Evolutionary conservation across 1,140 invertebrate genomes (phyloP).

Genomic region (Drosophila bocqueti): DNA sequence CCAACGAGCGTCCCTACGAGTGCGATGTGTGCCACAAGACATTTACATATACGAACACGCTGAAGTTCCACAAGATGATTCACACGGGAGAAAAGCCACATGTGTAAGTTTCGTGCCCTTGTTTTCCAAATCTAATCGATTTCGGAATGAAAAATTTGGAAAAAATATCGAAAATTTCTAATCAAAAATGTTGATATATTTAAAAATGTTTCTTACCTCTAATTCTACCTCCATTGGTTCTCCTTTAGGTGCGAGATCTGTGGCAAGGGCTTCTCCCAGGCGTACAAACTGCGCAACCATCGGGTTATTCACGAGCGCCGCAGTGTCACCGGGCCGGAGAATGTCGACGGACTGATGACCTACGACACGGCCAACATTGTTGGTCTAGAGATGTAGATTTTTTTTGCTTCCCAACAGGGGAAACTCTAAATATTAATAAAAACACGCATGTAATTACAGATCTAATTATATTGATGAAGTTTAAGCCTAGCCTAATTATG

Average conservation of each 20-base stretch:
- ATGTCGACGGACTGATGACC: constrained; percentile 37
- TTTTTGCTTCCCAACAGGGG: constrained; percentile 3
- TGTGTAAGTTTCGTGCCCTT: constrained; percentile 63
- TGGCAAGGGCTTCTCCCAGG: constrained; percentile 77
- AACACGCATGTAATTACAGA: constrained; percentile 42
- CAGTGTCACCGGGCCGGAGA: constrained; percentile 23
- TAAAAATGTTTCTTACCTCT: background rate
- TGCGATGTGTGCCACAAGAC: constrained; percentile 87
- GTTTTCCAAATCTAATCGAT: background rate
- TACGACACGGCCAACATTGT: constrained; percentile 56
- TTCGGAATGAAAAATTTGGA: background rate
- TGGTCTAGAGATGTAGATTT: constrained; percentile 60
- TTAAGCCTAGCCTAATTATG: constrained; percentile 78
- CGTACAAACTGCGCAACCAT: constrained; percentile 79
- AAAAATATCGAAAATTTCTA: background rate
- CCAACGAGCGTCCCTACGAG: constrained; percentile 87
- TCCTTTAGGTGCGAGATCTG: constrained; percentile 74
- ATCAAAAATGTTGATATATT: background rate
- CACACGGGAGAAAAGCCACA: constrained; percentile 81
- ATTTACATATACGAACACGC: constrained; percentile 86
- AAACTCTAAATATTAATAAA: constrained; percentile 29
- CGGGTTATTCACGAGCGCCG: constrained; percentile 67
- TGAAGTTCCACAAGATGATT: constrained; percentile 84
- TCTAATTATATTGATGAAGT: constrained; percentile 68
- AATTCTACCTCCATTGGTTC: background rate